phyloP scores from a whole-genome alignment of 1,140 invertebrate species.

The Pseudomyrmex sp. region DNA sequence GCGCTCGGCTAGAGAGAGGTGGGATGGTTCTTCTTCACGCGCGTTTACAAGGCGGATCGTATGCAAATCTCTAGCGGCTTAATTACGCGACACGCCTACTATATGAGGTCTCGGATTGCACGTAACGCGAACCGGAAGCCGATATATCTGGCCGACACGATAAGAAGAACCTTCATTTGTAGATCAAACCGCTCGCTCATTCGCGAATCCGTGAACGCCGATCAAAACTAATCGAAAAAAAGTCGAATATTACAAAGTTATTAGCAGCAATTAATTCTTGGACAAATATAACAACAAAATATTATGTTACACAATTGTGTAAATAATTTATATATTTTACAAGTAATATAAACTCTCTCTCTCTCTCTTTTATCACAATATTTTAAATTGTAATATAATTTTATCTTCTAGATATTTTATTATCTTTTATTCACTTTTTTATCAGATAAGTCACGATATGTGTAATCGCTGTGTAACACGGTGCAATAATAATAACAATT shows the following conservation, averaged over 20 bases:
- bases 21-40: constrained; percentile 52
- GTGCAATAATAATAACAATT: background rate
- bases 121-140: constrained; percentile 81
- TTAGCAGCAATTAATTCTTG: background rate
- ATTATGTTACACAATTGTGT: background rate
- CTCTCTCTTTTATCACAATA: too few species aligned
- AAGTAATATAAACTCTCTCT: background rate
- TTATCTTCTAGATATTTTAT: too few species aligned
- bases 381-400: too few species aligned
- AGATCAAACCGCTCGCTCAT: constrained; percentile 9
- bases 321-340: background rate
- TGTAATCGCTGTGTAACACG: background rate
- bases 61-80: constrained; percentile 84
- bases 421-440: too few species aligned
- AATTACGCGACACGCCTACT: constrained; percentile 83
- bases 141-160: constrained; percentile 79
- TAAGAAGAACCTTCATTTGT: constrained; percentile 75
- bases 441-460: background rate
- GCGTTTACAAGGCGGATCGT: constrained; percentile 76
- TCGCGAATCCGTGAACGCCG: background rate
- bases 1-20: background rate
- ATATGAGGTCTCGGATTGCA: constrained; percentile 78
- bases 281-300: background rate
- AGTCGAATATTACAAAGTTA: background rate
- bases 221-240: background rate